phyloP scores from a whole-genome alignment of 2,888 invertebrate genomes.

The Therioaphis trifolii region DNA sequence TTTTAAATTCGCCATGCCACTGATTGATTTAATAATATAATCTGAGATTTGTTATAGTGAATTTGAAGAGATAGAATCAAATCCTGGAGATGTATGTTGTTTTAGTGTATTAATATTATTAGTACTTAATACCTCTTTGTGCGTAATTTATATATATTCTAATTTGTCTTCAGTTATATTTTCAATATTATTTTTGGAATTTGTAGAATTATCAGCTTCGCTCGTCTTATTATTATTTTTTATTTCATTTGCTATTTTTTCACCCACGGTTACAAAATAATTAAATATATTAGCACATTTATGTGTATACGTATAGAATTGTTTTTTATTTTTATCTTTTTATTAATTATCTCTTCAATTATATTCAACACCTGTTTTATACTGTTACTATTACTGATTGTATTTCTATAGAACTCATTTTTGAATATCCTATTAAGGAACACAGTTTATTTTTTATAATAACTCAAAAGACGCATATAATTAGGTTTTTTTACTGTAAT shows the following conservation, averaged over 20 bases:
- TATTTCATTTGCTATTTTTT: background rate
- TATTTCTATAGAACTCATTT: background rate
- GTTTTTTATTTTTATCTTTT: background rate
- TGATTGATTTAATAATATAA: background rate
- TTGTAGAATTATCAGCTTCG: background rate
- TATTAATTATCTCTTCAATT: background rate
- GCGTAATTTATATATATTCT: background rate
- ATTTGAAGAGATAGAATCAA: background rate
- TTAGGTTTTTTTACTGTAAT: background rate
- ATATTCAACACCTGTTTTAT: background rate
- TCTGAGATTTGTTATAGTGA: background rate
- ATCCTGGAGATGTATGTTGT: background rate
- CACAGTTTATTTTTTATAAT: slow-evolving; percentile 20
- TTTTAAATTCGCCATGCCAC: no score
- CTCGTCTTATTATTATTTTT: background rate
- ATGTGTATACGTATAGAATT: background rate
- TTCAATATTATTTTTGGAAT: background rate
- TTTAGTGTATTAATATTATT: background rate
- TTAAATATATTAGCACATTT: background rate
- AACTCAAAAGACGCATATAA: background rate
- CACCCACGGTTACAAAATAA: background rate
- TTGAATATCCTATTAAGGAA: slow-evolving; percentile 1
- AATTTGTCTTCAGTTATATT: background rate
- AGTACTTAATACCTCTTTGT: background rate
- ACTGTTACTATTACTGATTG: background rate